Evolutionary conservation across 2,888 invertebrate genomes (phyloP).

Genomic region (Ditula angustiorana): DNA sequence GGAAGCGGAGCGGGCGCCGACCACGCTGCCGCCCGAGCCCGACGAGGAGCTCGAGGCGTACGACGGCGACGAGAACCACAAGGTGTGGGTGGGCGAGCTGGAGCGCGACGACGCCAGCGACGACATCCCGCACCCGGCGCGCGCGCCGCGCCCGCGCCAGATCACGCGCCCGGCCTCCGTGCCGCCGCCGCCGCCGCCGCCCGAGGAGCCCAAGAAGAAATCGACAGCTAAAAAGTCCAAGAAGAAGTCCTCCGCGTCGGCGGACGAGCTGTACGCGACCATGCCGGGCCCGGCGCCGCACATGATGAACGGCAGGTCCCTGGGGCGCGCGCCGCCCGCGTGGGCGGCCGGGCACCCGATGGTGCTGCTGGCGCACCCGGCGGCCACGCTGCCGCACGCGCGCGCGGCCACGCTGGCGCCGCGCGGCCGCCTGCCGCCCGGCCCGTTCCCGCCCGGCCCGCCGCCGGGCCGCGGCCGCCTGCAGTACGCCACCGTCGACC

Average conservation of each 20-base stretch:
- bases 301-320: slow-evolving; percentile 73
- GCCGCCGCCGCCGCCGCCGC: slow-evolving; percentile 92
- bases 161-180: slow-evolving; percentile 92
- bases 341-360: slow-evolving; percentile 77
- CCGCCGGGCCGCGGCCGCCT: slow-evolving; percentile 73
- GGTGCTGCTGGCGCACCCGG: slow-evolving; percentile 79
- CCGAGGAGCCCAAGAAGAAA: slow-evolving; percentile 88
- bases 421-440: slow-evolving; percentile 86
- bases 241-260: slow-evolving; percentile 84
- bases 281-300: slow-evolving; percentile 79
- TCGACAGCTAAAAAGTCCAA: slow-evolving; percentile 84
- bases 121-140: slow-evolving; percentile 85
- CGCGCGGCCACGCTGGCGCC: slow-evolving; percentile 82
- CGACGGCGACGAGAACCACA: slow-evolving; percentile 97
- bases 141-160: slow-evolving; percentile 92
- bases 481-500: slow-evolving; percentile 87
- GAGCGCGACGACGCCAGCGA: slow-evolving; percentile 91
- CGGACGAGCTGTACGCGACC: slow-evolving; percentile 85
- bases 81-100: slow-evolving; percentile 95
- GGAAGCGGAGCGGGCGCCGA: slow-evolving; percentile 86
- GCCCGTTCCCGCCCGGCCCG: slow-evolving; percentile 76
- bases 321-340: slow-evolving; percentile 77
- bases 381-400: slow-evolving; percentile 77
- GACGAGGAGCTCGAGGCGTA: slow-evolving; percentile 93
- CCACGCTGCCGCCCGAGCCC: slow-evolving; percentile 68